Evolutionary conservation across 2,888 invertebrate species (phyloP).

Genomic region (Drosophila paranaensis): DNA sequence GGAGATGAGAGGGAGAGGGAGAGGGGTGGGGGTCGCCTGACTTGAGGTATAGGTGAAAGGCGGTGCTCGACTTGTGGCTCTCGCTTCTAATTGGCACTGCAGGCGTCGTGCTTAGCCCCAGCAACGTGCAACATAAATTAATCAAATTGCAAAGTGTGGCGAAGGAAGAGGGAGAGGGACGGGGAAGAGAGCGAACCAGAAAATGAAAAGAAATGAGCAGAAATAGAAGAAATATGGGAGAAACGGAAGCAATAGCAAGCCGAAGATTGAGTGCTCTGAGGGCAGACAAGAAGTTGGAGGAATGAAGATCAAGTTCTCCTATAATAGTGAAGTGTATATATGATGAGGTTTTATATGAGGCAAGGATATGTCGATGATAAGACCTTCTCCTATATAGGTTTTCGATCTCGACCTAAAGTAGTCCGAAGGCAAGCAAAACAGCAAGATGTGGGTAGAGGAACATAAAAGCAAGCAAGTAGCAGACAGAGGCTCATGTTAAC

Average conservation of each 20-base stretch:
- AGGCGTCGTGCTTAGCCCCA: constrained; percentile 42
- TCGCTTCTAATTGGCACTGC: constrained; percentile 56
- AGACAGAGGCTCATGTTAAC: not conserved
- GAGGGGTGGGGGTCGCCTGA: not conserved
- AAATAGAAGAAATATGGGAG: not conserved
- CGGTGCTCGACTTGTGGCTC: constrained; percentile 17
- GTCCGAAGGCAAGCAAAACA: not conserved
- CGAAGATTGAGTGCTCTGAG: not conserved
- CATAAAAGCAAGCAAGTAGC: not conserved
- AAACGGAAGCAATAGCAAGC: not conserved
- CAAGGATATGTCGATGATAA: no score
- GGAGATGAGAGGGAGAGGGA: not conserved
- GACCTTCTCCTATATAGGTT: no score
- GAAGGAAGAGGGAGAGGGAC: constrained; percentile 15
- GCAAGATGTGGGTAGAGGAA: not conserved
- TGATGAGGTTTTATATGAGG: no score
- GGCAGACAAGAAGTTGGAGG: not conserved
- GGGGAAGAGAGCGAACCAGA: not conserved
- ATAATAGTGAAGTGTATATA: no score
- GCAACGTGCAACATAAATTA: constrained; percentile 70
- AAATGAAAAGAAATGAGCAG: constrained; percentile 5
- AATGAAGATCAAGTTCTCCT: no score
- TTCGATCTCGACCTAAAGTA: not conserved
- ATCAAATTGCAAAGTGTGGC: constrained; percentile 72
- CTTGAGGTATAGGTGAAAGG: constrained; percentile 10